Conservation (phyloP, 1,140 invertebrate species). For the Ceratitis capitata region DNA sequence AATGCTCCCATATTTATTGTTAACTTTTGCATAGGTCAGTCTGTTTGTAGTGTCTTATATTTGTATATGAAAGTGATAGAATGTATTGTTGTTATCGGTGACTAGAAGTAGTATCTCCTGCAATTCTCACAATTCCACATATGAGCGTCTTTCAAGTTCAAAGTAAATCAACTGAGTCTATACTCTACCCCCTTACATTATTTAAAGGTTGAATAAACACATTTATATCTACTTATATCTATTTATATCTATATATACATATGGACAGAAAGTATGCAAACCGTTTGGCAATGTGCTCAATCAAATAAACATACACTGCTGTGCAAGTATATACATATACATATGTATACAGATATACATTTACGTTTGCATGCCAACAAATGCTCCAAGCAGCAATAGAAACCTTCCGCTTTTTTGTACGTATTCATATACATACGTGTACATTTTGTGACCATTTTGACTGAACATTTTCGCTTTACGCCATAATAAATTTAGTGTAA, state of each 20-base stretch:
- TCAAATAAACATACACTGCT: not conserved
- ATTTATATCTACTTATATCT: not conserved
- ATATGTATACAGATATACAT: not conserved
- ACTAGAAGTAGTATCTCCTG: too few relatives aligned
- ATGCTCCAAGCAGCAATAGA: not conserved
- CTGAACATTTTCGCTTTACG: conserved; percentile 1
- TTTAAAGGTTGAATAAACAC: not conserved
- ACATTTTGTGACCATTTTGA: not conserved
- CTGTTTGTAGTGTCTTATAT: too few relatives aligned
- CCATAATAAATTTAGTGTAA: conserved; percentile 30
- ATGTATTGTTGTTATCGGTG: too few relatives aligned
- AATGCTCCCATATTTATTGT: too few relatives aligned
- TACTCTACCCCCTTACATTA: not conserved
- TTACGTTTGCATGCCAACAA: not conserved
- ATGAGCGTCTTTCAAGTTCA: not conserved
- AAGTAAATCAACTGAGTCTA: not conserved
- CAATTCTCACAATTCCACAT: not conserved
- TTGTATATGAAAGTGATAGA: too few relatives aligned
- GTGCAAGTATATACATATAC: not conserved
- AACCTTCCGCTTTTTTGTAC: too few relatives aligned
- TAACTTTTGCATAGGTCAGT: too few relatives aligned
- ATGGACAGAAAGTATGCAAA: not conserved
- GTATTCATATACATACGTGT: not conserved
- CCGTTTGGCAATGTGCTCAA: not conserved
- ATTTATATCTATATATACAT: not conserved